Conservation (phyloP, 1,140 invertebrate species). For the Homarus americanus region DNA sequence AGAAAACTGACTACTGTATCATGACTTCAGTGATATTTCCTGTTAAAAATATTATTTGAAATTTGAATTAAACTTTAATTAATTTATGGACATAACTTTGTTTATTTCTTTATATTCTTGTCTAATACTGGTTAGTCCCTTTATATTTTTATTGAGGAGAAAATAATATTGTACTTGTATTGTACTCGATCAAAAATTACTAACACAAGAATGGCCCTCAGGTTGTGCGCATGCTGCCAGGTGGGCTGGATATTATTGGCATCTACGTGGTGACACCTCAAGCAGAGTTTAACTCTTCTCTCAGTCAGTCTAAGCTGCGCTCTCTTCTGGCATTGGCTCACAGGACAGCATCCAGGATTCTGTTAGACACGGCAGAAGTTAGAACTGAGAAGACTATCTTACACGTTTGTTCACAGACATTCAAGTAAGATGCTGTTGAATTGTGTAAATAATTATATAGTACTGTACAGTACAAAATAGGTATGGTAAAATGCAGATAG, state of each 20-base stretch:
- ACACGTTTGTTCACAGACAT: slow-evolving; percentile 60
- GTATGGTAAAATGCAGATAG: no score
- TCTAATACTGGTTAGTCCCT: neutral
- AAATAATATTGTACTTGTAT: neutral
- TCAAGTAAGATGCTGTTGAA: slow-evolving; percentile 42
- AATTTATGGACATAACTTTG: neutral
- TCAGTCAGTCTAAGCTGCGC: slow-evolving; percentile 53
- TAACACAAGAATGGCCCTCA: neutral
- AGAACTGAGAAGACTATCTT: slow-evolving; percentile 51
- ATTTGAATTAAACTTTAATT: no score
- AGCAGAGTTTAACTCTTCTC: slow-evolving; percentile 45
- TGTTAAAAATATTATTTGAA: no score
- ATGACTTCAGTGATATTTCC: no score
- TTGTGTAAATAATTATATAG: no score
- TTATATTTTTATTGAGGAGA: neutral
- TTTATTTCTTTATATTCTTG: neutral
- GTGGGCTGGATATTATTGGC: slow-evolving; percentile 62
- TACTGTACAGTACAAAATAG: no score
- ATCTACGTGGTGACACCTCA: slow-evolving; percentile 61
- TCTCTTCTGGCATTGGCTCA: slow-evolving; percentile 31
- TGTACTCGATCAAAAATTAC: neutral
- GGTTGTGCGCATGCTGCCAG: slow-evolving; percentile 66
- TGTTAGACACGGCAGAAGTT: slow-evolving; percentile 51
- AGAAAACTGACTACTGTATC: no score
- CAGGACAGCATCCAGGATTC: slow-evolving; percentile 56